Evolutionary conservation across 2,113 vertebrate genomes (phyloP).

Genomic region (Rhipidura dahli): DNA sequence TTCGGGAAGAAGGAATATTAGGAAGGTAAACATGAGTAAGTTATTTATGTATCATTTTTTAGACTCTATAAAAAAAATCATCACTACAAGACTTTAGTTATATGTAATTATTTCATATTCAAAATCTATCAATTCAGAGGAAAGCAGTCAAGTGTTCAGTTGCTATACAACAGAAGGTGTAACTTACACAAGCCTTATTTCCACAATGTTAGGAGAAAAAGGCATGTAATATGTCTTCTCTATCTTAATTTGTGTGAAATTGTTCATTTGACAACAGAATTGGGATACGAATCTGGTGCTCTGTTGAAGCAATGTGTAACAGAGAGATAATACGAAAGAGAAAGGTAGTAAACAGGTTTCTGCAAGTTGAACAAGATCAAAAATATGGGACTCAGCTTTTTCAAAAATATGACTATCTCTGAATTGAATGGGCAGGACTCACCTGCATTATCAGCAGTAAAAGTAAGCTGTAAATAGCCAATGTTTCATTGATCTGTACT

Average conservation of each 20-base stretch:
- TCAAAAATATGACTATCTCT: background rate
- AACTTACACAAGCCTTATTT: background rate
- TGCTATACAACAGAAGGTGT: background rate
- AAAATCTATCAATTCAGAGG: background rate
- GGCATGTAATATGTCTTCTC: background rate
- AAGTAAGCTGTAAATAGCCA: background rate
- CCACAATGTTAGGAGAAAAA: background rate
- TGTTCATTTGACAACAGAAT: conserved; percentile 16
- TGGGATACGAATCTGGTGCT: background rate
- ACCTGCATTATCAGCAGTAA: background rate
- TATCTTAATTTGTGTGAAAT: conserved; percentile 39
- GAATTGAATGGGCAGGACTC: background rate
- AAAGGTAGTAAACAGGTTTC: background rate
- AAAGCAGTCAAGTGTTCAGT: background rate
- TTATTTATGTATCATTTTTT: background rate
- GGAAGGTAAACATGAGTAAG: background rate
- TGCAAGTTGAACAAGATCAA: background rate
- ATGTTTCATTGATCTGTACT: conserved; percentile 19
- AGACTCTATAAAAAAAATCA: background rate
- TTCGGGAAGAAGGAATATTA: background rate
- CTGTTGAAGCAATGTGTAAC: background rate
- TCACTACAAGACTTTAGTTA: background rate
- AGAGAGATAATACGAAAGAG: background rate
- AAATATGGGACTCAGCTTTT: background rate
- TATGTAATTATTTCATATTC: background rate